phyloP scores from a whole-genome alignment of 2,113 vertebrate genomes.

The Sus scrofa region DNA sequence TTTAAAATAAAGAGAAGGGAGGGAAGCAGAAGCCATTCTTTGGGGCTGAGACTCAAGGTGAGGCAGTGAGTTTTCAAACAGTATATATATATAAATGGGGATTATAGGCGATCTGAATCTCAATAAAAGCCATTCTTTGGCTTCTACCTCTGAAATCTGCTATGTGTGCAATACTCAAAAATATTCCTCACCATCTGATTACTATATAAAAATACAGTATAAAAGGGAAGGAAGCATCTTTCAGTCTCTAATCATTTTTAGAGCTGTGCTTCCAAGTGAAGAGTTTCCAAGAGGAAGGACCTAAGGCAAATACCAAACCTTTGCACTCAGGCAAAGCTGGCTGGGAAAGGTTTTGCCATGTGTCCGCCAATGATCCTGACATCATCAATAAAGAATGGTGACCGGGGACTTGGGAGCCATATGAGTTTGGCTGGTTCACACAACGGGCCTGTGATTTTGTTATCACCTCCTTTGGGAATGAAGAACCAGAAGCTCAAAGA shows the following conservation, averaged over 20 bases:
- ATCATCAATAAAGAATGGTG: background rate
- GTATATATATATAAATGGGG: too few relatives aligned
- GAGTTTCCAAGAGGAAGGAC: background rate
- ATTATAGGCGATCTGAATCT: background rate
- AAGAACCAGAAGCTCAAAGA: background rate
- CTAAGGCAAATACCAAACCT: background rate
- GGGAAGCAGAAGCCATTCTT: background rate
- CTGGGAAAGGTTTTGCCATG: background rate
- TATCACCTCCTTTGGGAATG: background rate
- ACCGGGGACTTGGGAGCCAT: background rate
- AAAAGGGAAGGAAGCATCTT: background rate
- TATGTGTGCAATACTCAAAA: conserved; percentile 6
- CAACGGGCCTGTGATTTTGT: background rate
- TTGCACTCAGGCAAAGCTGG: background rate
- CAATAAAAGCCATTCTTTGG: background rate
- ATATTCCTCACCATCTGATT: background rate
- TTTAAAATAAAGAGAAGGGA: background rate
- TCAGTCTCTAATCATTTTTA: background rate
- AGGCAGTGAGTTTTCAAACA: background rate
- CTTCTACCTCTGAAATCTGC: background rate
- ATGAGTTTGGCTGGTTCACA: background rate
- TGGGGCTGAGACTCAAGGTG: background rate
- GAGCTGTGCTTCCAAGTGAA: background rate
- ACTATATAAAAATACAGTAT: background rate
- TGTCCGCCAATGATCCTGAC: background rate